These are phyloP conservation scores for Sarcophaga peregrina DNA, from an alignment of 1,140 invertebrate genomes.

Conservation along the genomic window DNA sequence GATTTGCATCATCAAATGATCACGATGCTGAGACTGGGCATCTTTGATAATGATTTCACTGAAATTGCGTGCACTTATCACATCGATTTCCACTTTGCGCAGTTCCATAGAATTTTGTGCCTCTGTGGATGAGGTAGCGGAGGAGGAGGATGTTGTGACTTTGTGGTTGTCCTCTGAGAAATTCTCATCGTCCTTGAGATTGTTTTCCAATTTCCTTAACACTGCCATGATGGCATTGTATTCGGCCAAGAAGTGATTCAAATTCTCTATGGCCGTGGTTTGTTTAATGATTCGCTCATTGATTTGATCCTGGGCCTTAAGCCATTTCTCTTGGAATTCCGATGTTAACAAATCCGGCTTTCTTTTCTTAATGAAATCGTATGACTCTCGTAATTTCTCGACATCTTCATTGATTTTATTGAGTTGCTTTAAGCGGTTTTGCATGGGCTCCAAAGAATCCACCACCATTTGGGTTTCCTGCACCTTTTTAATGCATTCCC, in stretches of 20 bases:
- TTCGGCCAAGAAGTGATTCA: constrained; percentile 63
- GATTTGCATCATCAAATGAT: constrained; percentile 55
- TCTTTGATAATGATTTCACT: constrained; percentile 65
- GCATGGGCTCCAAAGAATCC: constrained; percentile 65
- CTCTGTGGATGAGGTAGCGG: background rate
- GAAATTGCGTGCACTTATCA: constrained; percentile 64
- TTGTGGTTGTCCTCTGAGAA: background rate
- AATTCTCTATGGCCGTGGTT: constrained; percentile 63
- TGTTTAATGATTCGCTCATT: constrained; percentile 63
- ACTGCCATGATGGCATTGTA: constrained; percentile 61
- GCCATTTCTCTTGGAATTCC: constrained; percentile 57
- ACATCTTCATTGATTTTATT: constrained; percentile 64
- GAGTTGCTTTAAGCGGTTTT: constrained; percentile 64
- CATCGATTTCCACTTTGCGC: constrained; percentile 64
- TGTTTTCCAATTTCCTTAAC: constrained; percentile 51
- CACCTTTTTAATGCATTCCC: constrained; percentile 65
- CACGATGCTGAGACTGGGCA: constrained; percentile 54
- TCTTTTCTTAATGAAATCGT: constrained; percentile 62
- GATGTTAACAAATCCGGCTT: constrained; percentile 46
- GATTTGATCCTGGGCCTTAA: constrained; percentile 57
- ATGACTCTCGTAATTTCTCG: constrained; percentile 63
- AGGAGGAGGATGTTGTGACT: background rate
- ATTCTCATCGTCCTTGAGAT: constrained; percentile 44
- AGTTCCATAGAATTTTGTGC: constrained; percentile 51
- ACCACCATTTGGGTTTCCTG: constrained; percentile 69